A percentile compares a stretch with the other conserved stretches of the same genome.
Conservation (phyloP, 2,113 vertebrate species). For the Oryzias melastigma region DNA sequence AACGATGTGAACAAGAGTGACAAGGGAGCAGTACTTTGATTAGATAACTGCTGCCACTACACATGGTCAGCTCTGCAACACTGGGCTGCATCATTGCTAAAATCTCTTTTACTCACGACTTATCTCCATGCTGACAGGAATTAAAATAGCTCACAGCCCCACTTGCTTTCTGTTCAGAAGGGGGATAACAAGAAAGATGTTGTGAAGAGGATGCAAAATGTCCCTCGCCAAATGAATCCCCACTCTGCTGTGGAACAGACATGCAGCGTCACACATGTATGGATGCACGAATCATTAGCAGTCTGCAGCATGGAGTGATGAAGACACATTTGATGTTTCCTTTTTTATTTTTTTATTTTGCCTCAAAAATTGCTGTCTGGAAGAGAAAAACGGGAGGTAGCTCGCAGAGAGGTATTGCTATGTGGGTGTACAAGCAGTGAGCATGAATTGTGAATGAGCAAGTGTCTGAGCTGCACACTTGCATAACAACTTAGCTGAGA, state of each 20-base stretch:
- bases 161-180: conserved; percentile 9
- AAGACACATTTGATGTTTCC: conserved; percentile 45
- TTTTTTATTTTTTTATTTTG: neutral
- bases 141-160: conserved; percentile 9
- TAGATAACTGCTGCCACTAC: conserved; percentile 31
- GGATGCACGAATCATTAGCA: conserved; percentile 41
- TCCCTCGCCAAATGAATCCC: conserved; percentile 43
- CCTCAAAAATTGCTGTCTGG: conserved; percentile 29
- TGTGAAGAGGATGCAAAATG: conserved; percentile 31
- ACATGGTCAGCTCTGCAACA: conserved; percentile 16
- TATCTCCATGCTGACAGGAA: conserved; percentile 4
- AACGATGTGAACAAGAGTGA: conserved; percentile 42
- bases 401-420: conserved; percentile 32
- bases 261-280: conserved; percentile 32
- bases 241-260: conserved; percentile 36
- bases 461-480: conserved; percentile 54
- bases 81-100: conserved; percentile 13
- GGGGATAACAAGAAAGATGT: conserved; percentile 27
- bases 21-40: conserved; percentile 33
- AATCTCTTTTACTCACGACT: conserved; percentile 11
- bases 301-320: conserved; percentile 38
- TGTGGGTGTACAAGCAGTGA: conserved; percentile 48
- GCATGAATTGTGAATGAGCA: conserved; percentile 69
- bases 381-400: neutral
- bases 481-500: conserved; percentile 54